Evolutionary conservation across 2,888 invertebrate species (phyloP).

Genomic region (Lasioglossum leucozonium): DNA sequence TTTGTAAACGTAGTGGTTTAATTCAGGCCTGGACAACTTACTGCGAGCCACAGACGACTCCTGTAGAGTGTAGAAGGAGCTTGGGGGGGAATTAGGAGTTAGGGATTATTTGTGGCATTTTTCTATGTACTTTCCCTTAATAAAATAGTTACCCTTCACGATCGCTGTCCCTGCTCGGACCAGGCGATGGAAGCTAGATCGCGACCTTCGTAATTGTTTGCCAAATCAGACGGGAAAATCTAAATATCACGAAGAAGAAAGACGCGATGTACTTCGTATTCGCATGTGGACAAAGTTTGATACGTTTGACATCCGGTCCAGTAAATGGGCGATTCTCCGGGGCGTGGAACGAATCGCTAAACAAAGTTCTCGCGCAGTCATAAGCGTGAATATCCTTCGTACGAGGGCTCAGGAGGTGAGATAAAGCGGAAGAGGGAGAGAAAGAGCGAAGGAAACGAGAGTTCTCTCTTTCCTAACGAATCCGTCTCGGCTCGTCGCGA

Average conservation of each 20-base stretch:
- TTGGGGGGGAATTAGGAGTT: no score
- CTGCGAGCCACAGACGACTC: no score
- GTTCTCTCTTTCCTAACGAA: conserved; percentile 30
- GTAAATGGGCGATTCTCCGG: conserved; percentile 24
- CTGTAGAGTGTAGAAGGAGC: no score
- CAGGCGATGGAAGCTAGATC: no score
- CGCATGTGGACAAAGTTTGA: neutral
- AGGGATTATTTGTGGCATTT: no score
- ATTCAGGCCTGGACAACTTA: no score
- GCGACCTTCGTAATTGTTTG: no score
- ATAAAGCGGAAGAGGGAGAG: neutral
- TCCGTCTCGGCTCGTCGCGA: conserved; percentile 44
- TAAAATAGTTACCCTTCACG: no score
- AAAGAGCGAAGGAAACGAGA: no score
- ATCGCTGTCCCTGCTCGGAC: no score
- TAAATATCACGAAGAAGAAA: neutral
- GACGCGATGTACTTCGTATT: neutral
- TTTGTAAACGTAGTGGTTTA: no score
- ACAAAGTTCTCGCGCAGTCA: conserved; percentile 31
- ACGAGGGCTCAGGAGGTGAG: conserved; percentile 4
- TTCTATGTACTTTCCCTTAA: no score
- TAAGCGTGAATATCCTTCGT: conserved; percentile 12
- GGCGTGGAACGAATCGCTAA: conserved; percentile 31
- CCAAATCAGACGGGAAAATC: neutral
- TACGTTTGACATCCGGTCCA: neutral